A percentile compares a stretch with the other conserved stretches of the same genome.
These are phyloP conservation scores for Sciurus niger DNA, from an alignment of 2,113 vertebrate species.

Conservation along the genomic window DNA sequence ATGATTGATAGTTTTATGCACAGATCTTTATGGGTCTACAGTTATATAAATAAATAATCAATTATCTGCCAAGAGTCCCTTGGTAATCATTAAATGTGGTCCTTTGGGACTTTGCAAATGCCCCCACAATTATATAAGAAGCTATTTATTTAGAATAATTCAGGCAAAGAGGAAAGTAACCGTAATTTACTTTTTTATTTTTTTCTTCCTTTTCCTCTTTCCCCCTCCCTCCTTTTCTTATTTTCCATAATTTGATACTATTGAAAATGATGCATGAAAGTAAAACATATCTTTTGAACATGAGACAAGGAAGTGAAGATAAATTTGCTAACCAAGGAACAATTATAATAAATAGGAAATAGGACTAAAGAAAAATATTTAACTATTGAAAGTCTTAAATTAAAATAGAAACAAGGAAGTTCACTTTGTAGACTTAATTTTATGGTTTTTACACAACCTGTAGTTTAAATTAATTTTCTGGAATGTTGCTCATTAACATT, in stretches of 20 bases:
- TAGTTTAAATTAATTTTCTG: constrained; percentile 73
- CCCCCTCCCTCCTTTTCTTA: background rate
- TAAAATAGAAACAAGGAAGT: constrained; percentile 35
- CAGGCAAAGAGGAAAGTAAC: background rate
- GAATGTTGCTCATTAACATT: constrained; percentile 72
- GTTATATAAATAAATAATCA: constrained; percentile 60
- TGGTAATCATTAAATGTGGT: background rate
- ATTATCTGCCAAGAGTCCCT: constrained; percentile 29
- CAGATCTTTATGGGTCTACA: constrained; percentile 8
- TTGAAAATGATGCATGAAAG: background rate
- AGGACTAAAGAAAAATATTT: background rate
- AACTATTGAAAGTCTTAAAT: constrained; percentile 12
- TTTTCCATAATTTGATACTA: background rate
- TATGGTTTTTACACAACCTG: constrained; percentile 62
- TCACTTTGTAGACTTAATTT: constrained; percentile 54
- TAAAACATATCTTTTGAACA: constrained; percentile 4
- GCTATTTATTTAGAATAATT: background rate
- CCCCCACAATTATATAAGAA: background rate
- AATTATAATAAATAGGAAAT: constrained; percentile 38
- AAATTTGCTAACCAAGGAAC: background rate
- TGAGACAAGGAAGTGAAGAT: background rate
- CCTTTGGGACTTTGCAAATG: background rate
- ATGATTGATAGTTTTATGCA: constrained; percentile 63
- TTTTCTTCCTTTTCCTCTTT: background rate
- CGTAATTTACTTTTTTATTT: background rate